Evolutionary conservation across 30 jellyfish, hydroid and myxozoan genomes (phyloP).

Genomic region (Sanderia malayensis): DNA sequence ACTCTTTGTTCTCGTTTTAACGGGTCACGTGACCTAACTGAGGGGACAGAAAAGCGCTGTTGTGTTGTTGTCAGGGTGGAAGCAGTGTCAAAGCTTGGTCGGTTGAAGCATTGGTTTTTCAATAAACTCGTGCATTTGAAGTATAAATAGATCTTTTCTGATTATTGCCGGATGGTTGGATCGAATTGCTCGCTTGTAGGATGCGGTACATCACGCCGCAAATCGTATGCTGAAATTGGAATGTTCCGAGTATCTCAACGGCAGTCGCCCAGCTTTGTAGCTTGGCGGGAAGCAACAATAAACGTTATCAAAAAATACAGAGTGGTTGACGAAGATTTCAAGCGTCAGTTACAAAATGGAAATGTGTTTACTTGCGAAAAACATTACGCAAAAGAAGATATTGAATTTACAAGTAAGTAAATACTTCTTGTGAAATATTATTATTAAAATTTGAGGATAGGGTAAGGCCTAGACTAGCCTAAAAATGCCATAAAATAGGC

Average conservation of each 20-base stretch:
- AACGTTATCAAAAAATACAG: slow-evolving; percentile 7
- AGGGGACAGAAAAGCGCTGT: slow-evolving; percentile 8
- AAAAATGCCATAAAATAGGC: slow-evolving; percentile 1
- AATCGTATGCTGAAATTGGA: slow-evolving; percentile 1
- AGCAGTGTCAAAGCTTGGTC: no score
- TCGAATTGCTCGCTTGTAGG: slow-evolving; percentile 14
- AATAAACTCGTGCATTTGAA: no score
- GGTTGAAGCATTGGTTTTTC: no score
- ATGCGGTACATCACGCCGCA: slow-evolving; percentile 12
- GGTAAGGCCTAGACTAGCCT: neutral
- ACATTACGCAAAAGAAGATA: slow-evolving; percentile 21
- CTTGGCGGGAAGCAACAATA: slow-evolving; percentile 19
- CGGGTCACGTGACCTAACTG: slow-evolving; percentile 11
- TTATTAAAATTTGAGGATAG: neutral
- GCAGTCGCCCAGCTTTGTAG: slow-evolving; percentile 12
- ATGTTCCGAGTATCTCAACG: slow-evolving; percentile 4
- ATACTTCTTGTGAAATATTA: slow-evolving; percentile 3
- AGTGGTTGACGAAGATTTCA: slow-evolving; percentile 19
- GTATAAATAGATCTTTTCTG: no score
- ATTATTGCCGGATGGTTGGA: slow-evolving; percentile 1
- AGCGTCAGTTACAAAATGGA: neutral
- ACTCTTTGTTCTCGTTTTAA: slow-evolving; percentile 4
- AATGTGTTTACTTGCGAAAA: slow-evolving; percentile 13
- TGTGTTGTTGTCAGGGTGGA: no score
- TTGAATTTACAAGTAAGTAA: slow-evolving; percentile 29